Evolutionary conservation across 2,888 invertebrate genomes (phyloP).

Genomic region (Beris chalybata): DNA sequence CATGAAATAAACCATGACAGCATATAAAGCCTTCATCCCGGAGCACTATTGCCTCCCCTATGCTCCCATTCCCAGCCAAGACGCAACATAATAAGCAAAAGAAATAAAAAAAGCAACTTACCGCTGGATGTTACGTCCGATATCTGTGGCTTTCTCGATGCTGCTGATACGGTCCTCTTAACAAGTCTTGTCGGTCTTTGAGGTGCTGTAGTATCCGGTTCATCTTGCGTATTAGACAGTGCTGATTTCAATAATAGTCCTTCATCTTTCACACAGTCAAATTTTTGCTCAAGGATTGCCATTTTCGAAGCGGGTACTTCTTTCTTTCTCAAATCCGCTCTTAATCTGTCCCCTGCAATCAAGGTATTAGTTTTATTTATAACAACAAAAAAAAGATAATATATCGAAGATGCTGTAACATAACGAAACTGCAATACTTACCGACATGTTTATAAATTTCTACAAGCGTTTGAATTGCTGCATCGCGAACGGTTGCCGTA

Average conservation of each 20-base stretch:
- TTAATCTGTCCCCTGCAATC: slow-evolving; percentile 70
- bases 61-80: no score
- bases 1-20: neutral
- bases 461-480: slow-evolving; percentile 80
- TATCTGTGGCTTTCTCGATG: slow-evolving; percentile 47
- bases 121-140: slow-evolving; percentile 42
- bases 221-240: slow-evolving; percentile 53
- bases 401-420: neutral
- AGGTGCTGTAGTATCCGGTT: slow-evolving; percentile 56
- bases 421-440: slow-evolving; percentile 44
- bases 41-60: no score
- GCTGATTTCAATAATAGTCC: slow-evolving; percentile 80
- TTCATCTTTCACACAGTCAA: slow-evolving; percentile 81
- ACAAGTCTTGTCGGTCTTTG: slow-evolving; percentile 57
- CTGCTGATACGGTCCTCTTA: slow-evolving; percentile 55
- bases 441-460: slow-evolving; percentile 93
- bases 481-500: slow-evolving; percentile 82
- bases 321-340: slow-evolving; percentile 80
- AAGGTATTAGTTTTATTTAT: neutral
- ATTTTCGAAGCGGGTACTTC: slow-evolving; percentile 74
- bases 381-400: slow-evolving; percentile 9
- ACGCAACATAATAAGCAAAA: no score
- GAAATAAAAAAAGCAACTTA: slow-evolving; percentile 4
- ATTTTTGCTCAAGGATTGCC: slow-evolving; percentile 73
- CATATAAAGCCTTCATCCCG: neutral